Base-by-base conservation (phyloP, 2,113 vertebrate genomes). In the Austrofundulus limnaeus region DNA sequence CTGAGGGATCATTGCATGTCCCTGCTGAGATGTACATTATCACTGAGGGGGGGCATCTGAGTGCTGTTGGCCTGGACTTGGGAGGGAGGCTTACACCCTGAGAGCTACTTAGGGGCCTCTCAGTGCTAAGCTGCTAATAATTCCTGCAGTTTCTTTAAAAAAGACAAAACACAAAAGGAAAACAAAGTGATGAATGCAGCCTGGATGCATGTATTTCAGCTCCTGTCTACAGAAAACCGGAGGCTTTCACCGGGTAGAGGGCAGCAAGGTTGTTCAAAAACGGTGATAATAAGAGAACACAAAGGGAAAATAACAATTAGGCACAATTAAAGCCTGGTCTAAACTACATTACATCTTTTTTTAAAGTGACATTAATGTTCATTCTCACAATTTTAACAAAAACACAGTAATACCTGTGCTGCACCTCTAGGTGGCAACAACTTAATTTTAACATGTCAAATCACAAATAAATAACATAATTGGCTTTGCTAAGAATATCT, bases 61-160 rank as follows among this genome's bases (percentile, higher is more conserved):
- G 67, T 16, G 65, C 51, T 79, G 81, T 77, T 88, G 78, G 88
- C 83, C 80, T 70, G 62, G 80, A 77, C 85, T 87, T 51, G 73
- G 68, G 69, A 77, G 84, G 85, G 83, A 64, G 85, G 88, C 87
- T 91, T 91, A 90, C 84, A 85, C 80, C 82, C 83, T 61, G 54
- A 65, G 78, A 90, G 86, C 85, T 82, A 81, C 88, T 86, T 83
- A 80, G 83, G 81, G 89, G 77, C 83, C 89, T 86, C 84, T 77
- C 70, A 11, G 45, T 77, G 85, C 70, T 91, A 87, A 90, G 88
- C 90, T 68, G 63, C 85, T 91, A 91, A 91, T 92, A 91, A 91
- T 90, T 91, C 87, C 81, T 67, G 84, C 81, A 56, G 79, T 83
- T 59, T 66, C 49, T 61, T 72, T 72, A 52, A 84, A 47, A 31